Conservation (phyloP, 2,888 invertebrate species). For the Bibio marci region DNA sequence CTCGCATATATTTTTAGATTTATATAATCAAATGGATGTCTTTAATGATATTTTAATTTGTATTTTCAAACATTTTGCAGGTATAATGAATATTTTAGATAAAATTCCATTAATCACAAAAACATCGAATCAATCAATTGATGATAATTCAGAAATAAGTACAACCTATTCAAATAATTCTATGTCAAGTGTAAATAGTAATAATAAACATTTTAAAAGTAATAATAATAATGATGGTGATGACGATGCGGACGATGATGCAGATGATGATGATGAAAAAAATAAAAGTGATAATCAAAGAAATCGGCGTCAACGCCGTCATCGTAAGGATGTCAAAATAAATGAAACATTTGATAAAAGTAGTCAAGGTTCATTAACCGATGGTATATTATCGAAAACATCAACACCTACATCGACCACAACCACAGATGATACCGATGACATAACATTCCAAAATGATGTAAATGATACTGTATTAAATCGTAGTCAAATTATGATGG, state of each 20-base stretch:
- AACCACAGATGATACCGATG: conserved; percentile 25
- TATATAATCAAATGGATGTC: too few species aligned
- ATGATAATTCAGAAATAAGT: conserved; percentile 27
- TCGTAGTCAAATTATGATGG: conserved; percentile 26
- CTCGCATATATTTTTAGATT: too few species aligned
- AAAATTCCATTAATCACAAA: conserved; percentile 29
- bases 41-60: too few species aligned
- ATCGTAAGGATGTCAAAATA: conserved; percentile 24
- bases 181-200: conserved; percentile 13
- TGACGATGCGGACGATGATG: background rate
- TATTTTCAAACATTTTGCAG: conserved; percentile 5
- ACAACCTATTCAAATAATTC: conserved; percentile 19
- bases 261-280: conserved; percentile 1
- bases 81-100: conserved; percentile 28
- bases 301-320: background rate
- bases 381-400: conserved; percentile 28
- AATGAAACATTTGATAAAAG: conserved; percentile 31
- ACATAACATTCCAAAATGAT: conserved; percentile 29
- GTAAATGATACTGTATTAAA: conserved; percentile 9
- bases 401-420: conserved; percentile 24
- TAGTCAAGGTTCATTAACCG: conserved; percentile 27
- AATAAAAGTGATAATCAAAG: conserved; percentile 6
- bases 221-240: background rate
- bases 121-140: conserved; percentile 26
- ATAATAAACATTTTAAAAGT: conserved; percentile 1